phyloP scores from a whole-genome alignment of 2,888 invertebrate genomes.

The Patella depressa region DNA sequence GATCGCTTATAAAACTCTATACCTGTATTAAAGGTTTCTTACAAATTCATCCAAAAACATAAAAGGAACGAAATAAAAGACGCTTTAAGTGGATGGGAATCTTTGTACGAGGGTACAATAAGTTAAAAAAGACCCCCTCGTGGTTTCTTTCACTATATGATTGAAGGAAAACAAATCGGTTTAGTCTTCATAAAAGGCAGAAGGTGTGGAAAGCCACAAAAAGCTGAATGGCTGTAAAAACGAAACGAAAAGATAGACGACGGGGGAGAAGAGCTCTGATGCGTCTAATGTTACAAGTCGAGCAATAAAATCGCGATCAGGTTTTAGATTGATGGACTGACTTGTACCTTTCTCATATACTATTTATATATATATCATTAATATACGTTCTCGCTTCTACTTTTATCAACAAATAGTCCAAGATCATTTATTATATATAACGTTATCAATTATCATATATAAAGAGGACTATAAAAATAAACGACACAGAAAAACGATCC shows the following conservation, averaged over 20 bases:
- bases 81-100: background rate
- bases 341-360: too few relatives aligned
- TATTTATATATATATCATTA: too few relatives aligned
- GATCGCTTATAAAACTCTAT: conserved; percentile 7
- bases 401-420: too few relatives aligned
- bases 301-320: too few relatives aligned
- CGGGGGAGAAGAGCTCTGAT: background rate
- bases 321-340: too few relatives aligned
- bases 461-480: too few relatives aligned
- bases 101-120: background rate
- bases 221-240: background rate
- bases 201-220: conserved; percentile 12
- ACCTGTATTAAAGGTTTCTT: conserved; percentile 7
- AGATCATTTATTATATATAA: too few relatives aligned
- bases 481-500: too few relatives aligned
- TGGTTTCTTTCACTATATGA: background rate
- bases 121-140: conserved; percentile 8
- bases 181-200: background rate
- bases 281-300: too few relatives aligned
- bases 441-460: too few relatives aligned
- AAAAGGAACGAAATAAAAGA: background rate
- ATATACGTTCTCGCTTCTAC: too few relatives aligned
- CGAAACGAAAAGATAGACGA: conserved; percentile 1
- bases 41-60: conserved; percentile 2
- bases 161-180: conserved; percentile 10